Percentiles rank a stretch among this genome's conserved stretches.
Conservation (phyloP, 2,113 vertebrate species). For the Crotalus tigris region DNA sequence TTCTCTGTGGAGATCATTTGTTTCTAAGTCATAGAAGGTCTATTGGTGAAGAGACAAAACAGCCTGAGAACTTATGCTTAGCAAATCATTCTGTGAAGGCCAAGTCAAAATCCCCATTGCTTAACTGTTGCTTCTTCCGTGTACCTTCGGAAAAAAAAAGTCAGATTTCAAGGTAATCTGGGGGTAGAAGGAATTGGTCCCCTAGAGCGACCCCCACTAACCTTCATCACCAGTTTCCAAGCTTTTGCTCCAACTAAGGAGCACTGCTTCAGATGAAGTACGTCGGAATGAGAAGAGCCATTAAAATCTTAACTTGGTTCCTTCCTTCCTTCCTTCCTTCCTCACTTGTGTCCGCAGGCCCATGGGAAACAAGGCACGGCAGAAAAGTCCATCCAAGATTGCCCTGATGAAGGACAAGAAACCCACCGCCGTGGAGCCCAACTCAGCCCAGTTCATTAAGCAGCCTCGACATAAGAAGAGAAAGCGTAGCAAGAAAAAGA, state of each 20-base stretch:
- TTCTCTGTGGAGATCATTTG: constrained; percentile 14
- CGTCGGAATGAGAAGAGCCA: neutral
- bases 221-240: neutral
- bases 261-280: neutral
- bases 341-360: neutral
- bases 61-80: neutral
- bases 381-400: neutral
- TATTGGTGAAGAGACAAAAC: neutral
- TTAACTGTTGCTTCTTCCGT: neutral
- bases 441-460: neutral
- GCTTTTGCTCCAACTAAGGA: neutral
- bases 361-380: neutral
- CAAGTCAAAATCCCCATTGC: neutral
- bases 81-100: neutral
- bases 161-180: no score
- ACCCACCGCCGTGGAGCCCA: neutral
- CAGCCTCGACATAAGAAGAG: neutral
- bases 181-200: no score
- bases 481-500: neutral
- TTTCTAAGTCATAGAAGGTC: accelerated
- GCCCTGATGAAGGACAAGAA: accelerated
- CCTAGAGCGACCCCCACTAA: neutral
- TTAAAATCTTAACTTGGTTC: neutral
- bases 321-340: neutral
- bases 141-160: neutral